Base-by-base conservation (phyloP, 2,113 vertebrate genomes). In the Manacus vitellinus region DNA sequence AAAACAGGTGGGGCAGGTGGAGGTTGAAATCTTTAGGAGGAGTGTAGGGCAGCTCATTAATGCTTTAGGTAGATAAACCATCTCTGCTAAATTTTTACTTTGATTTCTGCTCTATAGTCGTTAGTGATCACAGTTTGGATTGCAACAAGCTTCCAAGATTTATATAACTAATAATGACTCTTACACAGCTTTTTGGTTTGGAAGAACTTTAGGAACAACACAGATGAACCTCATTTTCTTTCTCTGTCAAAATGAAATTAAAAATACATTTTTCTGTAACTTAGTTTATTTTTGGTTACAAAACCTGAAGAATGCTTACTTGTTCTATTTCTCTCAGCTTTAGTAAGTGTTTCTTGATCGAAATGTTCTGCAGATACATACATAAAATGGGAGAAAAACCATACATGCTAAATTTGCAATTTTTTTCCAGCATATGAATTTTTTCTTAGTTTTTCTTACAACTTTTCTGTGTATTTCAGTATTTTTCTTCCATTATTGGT, bases 151-250 rank as follows among this genome's bases (percentile, higher is more conserved):
- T 84, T 81, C 63, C 28, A 73, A 83, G 87, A 80, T 92, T 89
- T 81, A 77, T 89, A 7, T 58, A 58, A 31, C 76, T 86, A 94
- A 88, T 92, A 96, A 80, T 92, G 84, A 83, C 55, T 85, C 28
- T 70, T 89, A 66, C 11, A 39, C 65, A 76, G 59, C 41, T 71
- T 95, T 91, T 80, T 59, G 5, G 28, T 70, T 96, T 73, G 46
- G 41, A 89, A 83, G 72, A 92, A 61, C 54, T 80, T 68, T 49
- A 76, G 46, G 31, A 92, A 37, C 58, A 67, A 52, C 72, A 54
- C 31, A 80, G 67, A 73, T 77, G n/a, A 96, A 80, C 31, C 63
- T 85, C 9, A 71, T 95, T 92, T 95, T 95, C 72, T 83, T 92
- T 88, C 23, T 70, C 19, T 74, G 39, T 77, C 59, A 84, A 61